Evolutionary conservation across 2,797 vertebrate genomes (phyloP).

Genomic region (Monodelphis domestica): DNA sequence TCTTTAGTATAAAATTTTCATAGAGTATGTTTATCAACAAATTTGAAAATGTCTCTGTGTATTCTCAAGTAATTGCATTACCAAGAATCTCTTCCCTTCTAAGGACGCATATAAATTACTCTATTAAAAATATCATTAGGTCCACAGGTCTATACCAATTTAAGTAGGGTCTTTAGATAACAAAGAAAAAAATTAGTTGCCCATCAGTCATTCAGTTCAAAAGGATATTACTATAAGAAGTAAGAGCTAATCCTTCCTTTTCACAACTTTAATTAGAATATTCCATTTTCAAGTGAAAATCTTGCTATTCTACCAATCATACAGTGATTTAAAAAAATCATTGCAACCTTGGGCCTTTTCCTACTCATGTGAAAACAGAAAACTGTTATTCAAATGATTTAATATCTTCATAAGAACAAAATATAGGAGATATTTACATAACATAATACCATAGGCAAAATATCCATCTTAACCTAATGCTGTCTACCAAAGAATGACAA

Average conservation of each 20-base stretch:
- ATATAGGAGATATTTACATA: constrained; percentile 56
- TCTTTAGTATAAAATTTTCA: background rate
- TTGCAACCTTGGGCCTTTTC: constrained; percentile 4
- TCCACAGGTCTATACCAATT: constrained; percentile 2
- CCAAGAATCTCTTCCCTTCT: background rate
- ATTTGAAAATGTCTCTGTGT: background rate
- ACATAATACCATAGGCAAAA: constrained; percentile 32
- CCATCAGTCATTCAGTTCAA: background rate
- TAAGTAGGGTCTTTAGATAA: constrained; percentile 4
- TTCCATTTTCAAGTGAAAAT: constrained; percentile 18
- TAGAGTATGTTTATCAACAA: background rate
- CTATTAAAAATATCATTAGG: background rate
- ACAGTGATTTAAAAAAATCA: background rate
- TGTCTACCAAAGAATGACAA: constrained; percentile 53
- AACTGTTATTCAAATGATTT: constrained; percentile 64
- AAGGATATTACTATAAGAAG: constrained; percentile 12
- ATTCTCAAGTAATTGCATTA: background rate
- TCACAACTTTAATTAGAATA: background rate
- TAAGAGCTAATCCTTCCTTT: constrained; percentile 18
- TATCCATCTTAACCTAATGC: constrained; percentile 53
- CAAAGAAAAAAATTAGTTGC: background rate
- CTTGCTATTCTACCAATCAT: background rate
- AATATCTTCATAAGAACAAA: constrained; percentile 62
- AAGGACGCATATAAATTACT: constrained; percentile 5
- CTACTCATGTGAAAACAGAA: constrained; percentile 12